These are phyloP conservation scores for Conus ventricosus DNA, from an alignment of 1,140 invertebrate genomes.

Conservation along the genomic window DNA sequence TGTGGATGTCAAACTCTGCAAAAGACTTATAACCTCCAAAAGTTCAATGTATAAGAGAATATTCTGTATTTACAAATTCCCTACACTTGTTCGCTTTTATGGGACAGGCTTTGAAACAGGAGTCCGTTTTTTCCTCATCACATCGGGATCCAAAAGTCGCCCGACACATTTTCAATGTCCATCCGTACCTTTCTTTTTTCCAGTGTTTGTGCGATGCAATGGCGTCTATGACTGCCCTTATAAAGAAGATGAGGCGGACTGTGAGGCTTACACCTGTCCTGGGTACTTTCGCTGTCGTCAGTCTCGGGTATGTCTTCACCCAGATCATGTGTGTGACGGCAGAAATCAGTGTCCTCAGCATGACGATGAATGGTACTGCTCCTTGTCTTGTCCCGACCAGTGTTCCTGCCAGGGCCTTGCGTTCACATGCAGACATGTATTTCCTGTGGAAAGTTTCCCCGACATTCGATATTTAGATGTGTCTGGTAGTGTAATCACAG, in stretches of 20 bases:
- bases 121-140: too few relatives aligned
- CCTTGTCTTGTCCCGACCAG: constrained; percentile 6
- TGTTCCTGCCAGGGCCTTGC: constrained; percentile 12
- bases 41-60: too few relatives aligned
- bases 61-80: too few relatives aligned
- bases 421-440: neutral
- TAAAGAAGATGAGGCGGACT: neutral
- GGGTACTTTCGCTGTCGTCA: constrained; percentile 18
- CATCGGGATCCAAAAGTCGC: neutral
- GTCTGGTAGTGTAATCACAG: neutral
- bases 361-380: constrained; percentile 30
- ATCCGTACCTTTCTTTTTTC: neutral
- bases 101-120: too few relatives aligned
- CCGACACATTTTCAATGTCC: constrained; percentile 7
- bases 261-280: constrained; percentile 19
- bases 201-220: constrained; percentile 8
- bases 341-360: constrained; percentile 18
- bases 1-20: too few relatives aligned
- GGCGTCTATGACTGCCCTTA: constrained; percentile 21
- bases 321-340: constrained; percentile 23
- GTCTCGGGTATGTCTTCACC: constrained; percentile 15
- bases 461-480: neutral
- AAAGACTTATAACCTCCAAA: too few relatives aligned
- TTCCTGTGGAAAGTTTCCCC: neutral
- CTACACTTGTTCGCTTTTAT: too few relatives aligned